Percentiles rank a stretch among this genome's conserved stretches.
Evolutionary conservation across 1,140 invertebrate species (phyloP).

Genomic region (Diprion similis): DNA sequence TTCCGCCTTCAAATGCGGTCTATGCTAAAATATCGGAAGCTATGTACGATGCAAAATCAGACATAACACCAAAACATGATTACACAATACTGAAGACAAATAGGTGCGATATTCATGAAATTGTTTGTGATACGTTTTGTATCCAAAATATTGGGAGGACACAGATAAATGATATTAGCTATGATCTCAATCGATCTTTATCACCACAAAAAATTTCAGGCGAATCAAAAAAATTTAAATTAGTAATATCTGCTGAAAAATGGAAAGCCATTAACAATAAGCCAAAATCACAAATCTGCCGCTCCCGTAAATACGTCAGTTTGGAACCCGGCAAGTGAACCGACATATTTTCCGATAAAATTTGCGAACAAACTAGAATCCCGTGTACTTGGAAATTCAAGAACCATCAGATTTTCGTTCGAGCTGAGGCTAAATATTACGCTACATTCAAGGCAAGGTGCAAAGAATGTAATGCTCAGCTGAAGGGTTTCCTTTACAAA

Average conservation of each 20-base stretch:
- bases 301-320: too few species aligned
- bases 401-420: conserved; percentile 6
- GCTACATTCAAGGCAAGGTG: conserved; percentile 15
- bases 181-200: too few species aligned
- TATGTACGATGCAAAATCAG: neutral
- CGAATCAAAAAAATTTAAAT: neutral
- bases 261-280: neutral
- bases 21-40: neutral
- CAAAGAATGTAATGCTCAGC: conserved; percentile 18
- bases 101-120: neutral
- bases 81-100: conserved; percentile 17
- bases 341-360: conserved; percentile 18
- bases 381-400: conserved; percentile 23
- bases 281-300: neutral
- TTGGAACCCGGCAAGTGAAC: conserved; percentile 14
- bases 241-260: neutral
- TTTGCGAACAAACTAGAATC: conserved; percentile 20
- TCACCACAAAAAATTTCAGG: too few species aligned
- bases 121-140: conserved; percentile 5
- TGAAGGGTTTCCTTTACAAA: conserved; percentile 14
- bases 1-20: conserved; percentile 13
- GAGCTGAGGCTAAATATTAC: conserved; percentile 18
- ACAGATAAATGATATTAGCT: too few species aligned
- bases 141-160: too few species aligned
- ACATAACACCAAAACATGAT: conserved; percentile 14